A percentile compares a stretch with the other conserved stretches of the same genome.
phyloP scores from a whole-genome alignment of 2,888 invertebrate genomes.

The Oscheius sp. region DNA sequence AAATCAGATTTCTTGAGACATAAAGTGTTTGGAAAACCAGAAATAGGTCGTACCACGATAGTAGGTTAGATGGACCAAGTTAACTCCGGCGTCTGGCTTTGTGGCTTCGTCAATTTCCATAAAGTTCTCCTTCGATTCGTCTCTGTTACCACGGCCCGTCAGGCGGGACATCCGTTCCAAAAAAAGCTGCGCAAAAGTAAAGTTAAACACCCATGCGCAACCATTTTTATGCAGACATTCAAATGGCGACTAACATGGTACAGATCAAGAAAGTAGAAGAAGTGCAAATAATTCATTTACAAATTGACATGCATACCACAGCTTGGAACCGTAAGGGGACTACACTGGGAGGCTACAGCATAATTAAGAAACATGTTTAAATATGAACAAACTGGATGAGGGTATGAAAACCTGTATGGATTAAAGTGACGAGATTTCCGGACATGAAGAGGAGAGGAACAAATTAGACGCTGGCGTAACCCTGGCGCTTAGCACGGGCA shows the following conservation, averaged over 20 bases:
- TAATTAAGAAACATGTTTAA: too few relatives aligned
- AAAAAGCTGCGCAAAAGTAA: neutral
- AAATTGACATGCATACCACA: too few relatives aligned
- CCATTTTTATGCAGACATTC: too few relatives aligned
- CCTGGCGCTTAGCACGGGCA: constrained; percentile 75
- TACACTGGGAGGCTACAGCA: too few relatives aligned
- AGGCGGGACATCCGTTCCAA: constrained; percentile 17
- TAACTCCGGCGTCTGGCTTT: constrained; percentile 22
- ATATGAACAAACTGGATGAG: too few relatives aligned
- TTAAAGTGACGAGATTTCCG: constrained; percentile 20
- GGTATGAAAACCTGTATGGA: constrained; percentile 9
- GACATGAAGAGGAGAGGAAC: neutral
- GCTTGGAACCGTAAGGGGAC: too few relatives aligned
- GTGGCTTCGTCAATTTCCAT: constrained; percentile 27
- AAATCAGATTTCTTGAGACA: too few relatives aligned
- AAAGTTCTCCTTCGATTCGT: neutral
- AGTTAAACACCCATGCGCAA: neutral
- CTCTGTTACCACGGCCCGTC: constrained; percentile 15
- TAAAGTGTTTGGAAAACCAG: neutral
- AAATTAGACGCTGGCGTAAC: constrained; percentile 70
- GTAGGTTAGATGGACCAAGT: constrained; percentile 30
- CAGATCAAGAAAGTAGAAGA: too few relatives aligned
- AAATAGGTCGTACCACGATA: constrained; percentile 22
- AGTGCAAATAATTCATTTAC: too few relatives aligned
- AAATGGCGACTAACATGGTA: too few relatives aligned